A percentile compares a stretch with the other conserved stretches of the same genome.
These are phyloP conservation scores for Ennomos quercinarius DNA, from an alignment of 2,888 invertebrate species.

Conservation along the genomic window DNA sequence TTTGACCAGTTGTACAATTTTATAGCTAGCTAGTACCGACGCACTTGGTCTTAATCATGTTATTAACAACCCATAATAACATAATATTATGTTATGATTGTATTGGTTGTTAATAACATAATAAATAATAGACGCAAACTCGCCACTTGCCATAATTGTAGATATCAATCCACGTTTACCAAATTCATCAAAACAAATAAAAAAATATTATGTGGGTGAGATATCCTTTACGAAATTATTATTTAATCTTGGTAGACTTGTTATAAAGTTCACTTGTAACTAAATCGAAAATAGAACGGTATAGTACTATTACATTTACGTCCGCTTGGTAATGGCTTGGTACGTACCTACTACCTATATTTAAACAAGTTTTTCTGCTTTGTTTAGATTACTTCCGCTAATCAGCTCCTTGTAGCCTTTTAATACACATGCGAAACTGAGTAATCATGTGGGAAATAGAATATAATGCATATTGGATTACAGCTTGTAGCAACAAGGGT, in stretches of 20 bases:
- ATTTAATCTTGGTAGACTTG: background rate
- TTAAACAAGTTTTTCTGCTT: slow-evolving; percentile 38
- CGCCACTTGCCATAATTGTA: too few species aligned
- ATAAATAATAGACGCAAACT: too few species aligned
- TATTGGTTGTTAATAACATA: too few species aligned
- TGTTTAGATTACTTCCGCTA: slow-evolving; percentile 33
- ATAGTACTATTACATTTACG: slow-evolving; percentile 4
- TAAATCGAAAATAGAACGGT: slow-evolving; percentile 14
- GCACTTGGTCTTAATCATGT: too few species aligned
- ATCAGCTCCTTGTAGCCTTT: slow-evolving; percentile 32
- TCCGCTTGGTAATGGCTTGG: slow-evolving; percentile 19
- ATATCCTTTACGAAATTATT: background rate
- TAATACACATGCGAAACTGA: slow-evolving; percentile 28
- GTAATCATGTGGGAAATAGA: slow-evolving; percentile 61
- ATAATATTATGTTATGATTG: too few species aligned
- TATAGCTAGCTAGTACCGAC: too few species aligned
- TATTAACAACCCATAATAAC: too few species aligned
- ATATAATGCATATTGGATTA: slow-evolving; percentile 67
- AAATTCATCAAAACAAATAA: too few species aligned
- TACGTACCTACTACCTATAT: too few species aligned
- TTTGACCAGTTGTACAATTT: too few species aligned
- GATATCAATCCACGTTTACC: too few species aligned
- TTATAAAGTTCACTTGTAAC: slow-evolving; percentile 5
- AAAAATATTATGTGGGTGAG: too few species aligned
- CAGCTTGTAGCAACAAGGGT: slow-evolving; percentile 59